These are phyloP conservation scores for Leptinotarsa defecta DNA, from an alignment of 1,140 invertebrate genomes.

Conservation along the genomic window DNA sequence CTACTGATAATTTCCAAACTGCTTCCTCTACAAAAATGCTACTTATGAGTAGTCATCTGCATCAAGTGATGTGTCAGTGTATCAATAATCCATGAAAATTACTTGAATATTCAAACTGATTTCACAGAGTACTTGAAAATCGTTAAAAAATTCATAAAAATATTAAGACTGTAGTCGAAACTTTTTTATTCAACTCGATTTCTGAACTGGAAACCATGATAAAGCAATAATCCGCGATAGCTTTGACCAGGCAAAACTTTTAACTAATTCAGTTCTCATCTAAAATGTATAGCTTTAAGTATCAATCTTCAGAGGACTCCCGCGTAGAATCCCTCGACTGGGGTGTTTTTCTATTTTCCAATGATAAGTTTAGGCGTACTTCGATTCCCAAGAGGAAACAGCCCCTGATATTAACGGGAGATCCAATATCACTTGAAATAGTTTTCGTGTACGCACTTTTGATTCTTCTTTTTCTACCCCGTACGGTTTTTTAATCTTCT, in stretches of 20 bases:
- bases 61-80: too few relatives aligned
- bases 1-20: too few relatives aligned
- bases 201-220: neutral
- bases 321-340: neutral
- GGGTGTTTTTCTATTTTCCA: slow-evolving; percentile 32
- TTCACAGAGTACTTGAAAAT: too few relatives aligned
- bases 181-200: too few relatives aligned
- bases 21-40: too few relatives aligned
- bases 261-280: slow-evolving; percentile 30
- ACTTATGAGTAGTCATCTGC: too few relatives aligned
- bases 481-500: neutral
- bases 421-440: slow-evolving; percentile 33
- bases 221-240: neutral
- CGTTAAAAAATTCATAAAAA: too few relatives aligned
- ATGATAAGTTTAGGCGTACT: slow-evolving; percentile 34
- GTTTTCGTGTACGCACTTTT: slow-evolving; percentile 30
- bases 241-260: slow-evolving; percentile 13
- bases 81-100: too few relatives aligned
- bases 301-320: slow-evolving; percentile 23
- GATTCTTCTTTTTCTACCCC: slow-evolving; percentile 8
- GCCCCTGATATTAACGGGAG: slow-evolving; percentile 15
- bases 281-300: slow-evolving; percentile 27
- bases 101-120: too few relatives aligned
- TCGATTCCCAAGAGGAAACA: slow-evolving; percentile 1
- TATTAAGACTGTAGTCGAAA: too few relatives aligned